Percentiles rank a stretch among this genome's conserved stretches.
Conservation (phyloP, 2,113 vertebrate genomes). For the Catharus bicknelli region DNA sequence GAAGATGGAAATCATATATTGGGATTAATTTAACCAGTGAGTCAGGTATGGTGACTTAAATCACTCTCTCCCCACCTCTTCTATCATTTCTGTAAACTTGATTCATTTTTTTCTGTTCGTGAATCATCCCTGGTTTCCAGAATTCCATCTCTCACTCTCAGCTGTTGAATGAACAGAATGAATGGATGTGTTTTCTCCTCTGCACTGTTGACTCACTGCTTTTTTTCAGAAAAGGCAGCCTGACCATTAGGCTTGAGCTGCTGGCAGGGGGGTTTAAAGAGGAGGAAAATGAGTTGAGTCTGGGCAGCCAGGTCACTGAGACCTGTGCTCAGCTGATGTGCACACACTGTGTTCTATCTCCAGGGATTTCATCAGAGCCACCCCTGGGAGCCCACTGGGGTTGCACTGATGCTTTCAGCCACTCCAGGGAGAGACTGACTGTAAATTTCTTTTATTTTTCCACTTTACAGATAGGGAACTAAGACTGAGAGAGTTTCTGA, state of each 20-base stretch:
- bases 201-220: not conserved
- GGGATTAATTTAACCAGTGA: constrained; percentile 4
- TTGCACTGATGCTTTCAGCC: not conserved
- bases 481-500: not conserved
- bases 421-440: not conserved
- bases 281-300: not conserved
- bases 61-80: not conserved
- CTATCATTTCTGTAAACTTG: not conserved
- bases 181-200: not conserved
- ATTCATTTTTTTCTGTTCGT: not conserved
- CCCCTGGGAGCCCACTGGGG: not conserved
- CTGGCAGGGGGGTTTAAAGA: not conserved
- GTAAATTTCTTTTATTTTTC: not conserved
- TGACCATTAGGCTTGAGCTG: not conserved
- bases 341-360: not conserved
- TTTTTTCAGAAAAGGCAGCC: not conserved
- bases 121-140: not conserved
- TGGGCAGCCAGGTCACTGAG: not conserved
- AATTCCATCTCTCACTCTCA: not conserved
- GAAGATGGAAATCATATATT: not conserved
- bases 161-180: not conserved
- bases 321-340: not conserved
- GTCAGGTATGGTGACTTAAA: constrained; percentile 5
- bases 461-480: not conserved
- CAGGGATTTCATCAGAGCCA: not conserved